phyloP scores from a whole-genome alignment of 1,140 invertebrate species.

The Cyclargus thomasi region DNA sequence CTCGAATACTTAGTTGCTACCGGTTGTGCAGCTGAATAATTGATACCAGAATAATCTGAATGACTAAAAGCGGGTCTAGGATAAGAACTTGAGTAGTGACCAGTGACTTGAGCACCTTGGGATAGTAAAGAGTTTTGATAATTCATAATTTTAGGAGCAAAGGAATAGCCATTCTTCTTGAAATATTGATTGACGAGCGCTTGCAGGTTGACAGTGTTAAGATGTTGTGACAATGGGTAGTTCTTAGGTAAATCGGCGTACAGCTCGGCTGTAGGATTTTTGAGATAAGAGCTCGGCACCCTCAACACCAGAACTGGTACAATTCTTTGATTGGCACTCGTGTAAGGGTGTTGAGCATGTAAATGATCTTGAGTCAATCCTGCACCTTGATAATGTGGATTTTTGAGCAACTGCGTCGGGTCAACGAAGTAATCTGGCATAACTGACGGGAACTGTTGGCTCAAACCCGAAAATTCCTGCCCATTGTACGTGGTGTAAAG shows the following conservation, averaged over 20 bases:
- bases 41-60: constrained; percentile 57
- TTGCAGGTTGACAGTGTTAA: constrained; percentile 75
- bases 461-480: constrained; percentile 59
- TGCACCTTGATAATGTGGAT: constrained; percentile 62
- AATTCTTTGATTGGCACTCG: constrained; percentile 58
- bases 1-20: constrained; percentile 62
- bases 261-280: constrained; percentile 68
- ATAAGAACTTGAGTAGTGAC: constrained; percentile 57
- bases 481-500: constrained; percentile 72
- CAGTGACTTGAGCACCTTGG: constrained; percentile 33
- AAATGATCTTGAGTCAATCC: constrained; percentile 59
- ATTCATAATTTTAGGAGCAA: constrained; percentile 56
- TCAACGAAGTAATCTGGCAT: constrained; percentile 70
- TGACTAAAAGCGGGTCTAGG: constrained; percentile 59
- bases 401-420: constrained; percentile 58
- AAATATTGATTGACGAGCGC: constrained; percentile 65
- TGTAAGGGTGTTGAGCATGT: constrained; percentile 44
- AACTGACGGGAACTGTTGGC: constrained; percentile 65
- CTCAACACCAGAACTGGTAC: constrained; percentile 76
- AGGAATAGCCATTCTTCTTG: constrained; percentile 55
- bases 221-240: constrained; percentile 70
- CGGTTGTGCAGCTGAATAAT: constrained; percentile 65
- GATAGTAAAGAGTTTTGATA: constrained; percentile 41
- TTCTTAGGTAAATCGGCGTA: constrained; percentile 75
- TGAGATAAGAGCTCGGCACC: constrained; percentile 75